Evolutionary conservation across 2,888 invertebrate genomes (phyloP), one percentile per base, ranked within the genome.

Genomic region (Trissolcus japonicus): DNA sequence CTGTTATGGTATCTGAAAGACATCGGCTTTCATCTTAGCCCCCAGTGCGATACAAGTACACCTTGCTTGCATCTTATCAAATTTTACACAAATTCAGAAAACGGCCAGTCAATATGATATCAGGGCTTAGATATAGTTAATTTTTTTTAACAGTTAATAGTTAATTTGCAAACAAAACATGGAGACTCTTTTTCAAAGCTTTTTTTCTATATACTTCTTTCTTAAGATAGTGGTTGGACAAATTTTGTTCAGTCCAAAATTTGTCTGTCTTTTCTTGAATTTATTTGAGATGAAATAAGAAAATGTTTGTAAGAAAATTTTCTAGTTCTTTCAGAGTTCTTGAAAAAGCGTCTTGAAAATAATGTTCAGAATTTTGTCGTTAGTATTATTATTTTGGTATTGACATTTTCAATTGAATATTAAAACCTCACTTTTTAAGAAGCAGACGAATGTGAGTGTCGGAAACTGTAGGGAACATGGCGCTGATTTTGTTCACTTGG

Each of bases 391-490:
- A 46, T 46, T 46, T 6, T 1, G 14, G 1, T 46, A 14, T 1
- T 14, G 0, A 16, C 4, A 4, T 13, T 14, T 43, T 43, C 0
- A 3, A 4, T 6, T 14, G 16, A 40, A 16, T 40, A 3, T 4
- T 6, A 21, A 40, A 43, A 4, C 2, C 59, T 94, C 92, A 97
- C 97, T 96, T 96, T 89, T 96, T 96, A 63, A 97, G 89, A 80
- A 97, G 91, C 81, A 96, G 92, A 83, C 95, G 94, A 86, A 97
- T 96, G 86, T 96, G 96, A 25, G 94, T 94, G 85, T 97, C 96
- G 75, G 94, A 93, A 62, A 96, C 97, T 6, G 97, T 97, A 1
- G 97, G 97, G 87, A 97, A 97, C 93, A 96, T 94, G 54, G 95
- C 93, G 83, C 94, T 93, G 82, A 96, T 95, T 89, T 95, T 96